A percentile compares a stretch with the other conserved stretches of the same genome.
These are phyloP conservation scores for Aphrophora alni DNA, from an alignment of 2,888 invertebrate genomes.

Conservation along the genomic window DNA sequence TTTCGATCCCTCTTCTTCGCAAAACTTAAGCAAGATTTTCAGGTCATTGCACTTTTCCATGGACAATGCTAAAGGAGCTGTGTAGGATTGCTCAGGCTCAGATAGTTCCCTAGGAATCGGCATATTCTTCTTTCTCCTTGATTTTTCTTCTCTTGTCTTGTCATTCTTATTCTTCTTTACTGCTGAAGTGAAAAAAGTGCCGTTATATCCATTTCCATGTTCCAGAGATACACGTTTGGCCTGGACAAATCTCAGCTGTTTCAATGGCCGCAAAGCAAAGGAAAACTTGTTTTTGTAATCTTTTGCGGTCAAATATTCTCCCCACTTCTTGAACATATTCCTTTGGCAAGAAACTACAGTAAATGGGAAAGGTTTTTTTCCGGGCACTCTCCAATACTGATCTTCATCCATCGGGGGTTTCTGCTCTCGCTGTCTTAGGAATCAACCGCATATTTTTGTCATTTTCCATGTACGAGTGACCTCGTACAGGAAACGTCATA, in stretches of 20 bases:
- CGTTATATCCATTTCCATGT: constrained; percentile 16
- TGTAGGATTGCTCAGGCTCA: not conserved
- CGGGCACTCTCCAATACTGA: no score
- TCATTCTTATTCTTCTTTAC: not conserved
- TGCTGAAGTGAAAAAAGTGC: not conserved
- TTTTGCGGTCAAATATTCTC: no score
- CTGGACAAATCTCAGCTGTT: not conserved
- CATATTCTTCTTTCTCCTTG: not conserved
- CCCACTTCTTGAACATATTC: no score
- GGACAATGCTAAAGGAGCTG: not conserved
- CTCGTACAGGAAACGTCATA: no score
- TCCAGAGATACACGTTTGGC: not conserved
- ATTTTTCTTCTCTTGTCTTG: not conserved
- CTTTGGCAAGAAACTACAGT: no score
- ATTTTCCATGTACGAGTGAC: no score
- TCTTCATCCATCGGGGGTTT: no score
- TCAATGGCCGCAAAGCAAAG: constrained; percentile 7
- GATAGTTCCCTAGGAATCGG: not conserved
- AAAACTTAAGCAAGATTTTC: not conserved
- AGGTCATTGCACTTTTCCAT: constrained; percentile 12
- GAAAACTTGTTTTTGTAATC: constrained; percentile 20
- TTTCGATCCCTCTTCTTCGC: no score
- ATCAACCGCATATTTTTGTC: no score
- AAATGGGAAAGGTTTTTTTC: no score
- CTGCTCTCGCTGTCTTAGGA: no score